Evolutionary conservation across 2,113 vertebrate genomes (phyloP).

Genomic region (Phoxinus phoxinus): DNA sequence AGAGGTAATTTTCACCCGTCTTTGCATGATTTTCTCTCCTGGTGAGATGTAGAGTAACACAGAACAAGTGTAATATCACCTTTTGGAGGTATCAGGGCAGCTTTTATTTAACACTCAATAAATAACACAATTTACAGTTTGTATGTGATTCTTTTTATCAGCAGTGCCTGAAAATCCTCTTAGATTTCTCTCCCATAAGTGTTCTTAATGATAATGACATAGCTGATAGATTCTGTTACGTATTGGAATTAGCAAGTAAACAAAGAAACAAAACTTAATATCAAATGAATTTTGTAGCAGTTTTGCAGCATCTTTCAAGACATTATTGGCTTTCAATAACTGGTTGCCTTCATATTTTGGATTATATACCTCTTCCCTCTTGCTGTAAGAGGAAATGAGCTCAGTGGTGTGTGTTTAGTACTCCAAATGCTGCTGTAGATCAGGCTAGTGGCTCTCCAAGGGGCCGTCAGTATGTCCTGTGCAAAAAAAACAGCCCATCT

Average conservation of each 20-base stretch:
- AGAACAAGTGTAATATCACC: constrained; percentile 43
- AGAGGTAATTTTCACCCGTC: constrained; percentile 47
- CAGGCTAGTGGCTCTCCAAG: background rate
- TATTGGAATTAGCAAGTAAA: background rate
- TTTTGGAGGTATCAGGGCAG: constrained; percentile 3
- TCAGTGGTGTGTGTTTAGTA: constrained; percentile 25
- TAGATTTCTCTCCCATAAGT: background rate
- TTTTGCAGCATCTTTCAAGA: background rate
- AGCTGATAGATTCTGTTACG: background rate
- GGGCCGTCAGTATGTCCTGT: constrained; percentile 24
- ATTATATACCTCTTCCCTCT: background rate
- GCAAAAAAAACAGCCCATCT: constrained; percentile 1
- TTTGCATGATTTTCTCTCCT: constrained; percentile 15
- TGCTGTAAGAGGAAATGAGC: background rate
- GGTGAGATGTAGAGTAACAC: constrained; percentile 28
- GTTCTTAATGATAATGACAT: background rate
- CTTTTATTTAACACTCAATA: constrained; percentile 36
- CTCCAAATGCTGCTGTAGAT: constrained; percentile 25
- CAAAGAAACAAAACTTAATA: background rate
- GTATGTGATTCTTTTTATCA: background rate
- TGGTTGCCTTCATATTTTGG: background rate
- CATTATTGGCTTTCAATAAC: background rate
- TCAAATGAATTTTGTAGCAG: background rate
- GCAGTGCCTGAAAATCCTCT: background rate
- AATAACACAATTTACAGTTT: background rate